Evolutionary conservation across 1,140 invertebrate genomes (phyloP).

Genomic region (Drosophila kikkawai): DNA sequence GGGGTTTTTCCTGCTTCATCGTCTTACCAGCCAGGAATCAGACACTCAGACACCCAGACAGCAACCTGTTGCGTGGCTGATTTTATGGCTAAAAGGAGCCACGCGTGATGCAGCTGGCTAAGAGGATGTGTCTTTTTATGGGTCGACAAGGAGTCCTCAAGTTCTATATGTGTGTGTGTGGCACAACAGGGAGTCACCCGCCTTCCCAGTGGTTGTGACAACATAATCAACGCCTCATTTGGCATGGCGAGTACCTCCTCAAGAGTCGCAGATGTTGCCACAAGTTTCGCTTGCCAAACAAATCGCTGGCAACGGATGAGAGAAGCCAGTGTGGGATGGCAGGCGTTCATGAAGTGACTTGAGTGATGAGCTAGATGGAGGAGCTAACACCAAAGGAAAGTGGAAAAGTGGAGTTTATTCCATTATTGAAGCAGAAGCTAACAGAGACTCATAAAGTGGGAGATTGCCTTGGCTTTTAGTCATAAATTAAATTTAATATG

Average conservation of each 20-base stretch:
- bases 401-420: slow-evolving; percentile 5
- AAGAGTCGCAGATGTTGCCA: slow-evolving; percentile 41
- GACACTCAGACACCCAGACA: slow-evolving; percentile 17
- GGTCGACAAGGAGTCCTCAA: slow-evolving; percentile 7
- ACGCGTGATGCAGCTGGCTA: slow-evolving; percentile 37
- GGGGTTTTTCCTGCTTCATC: not conserved
- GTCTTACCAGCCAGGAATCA: slow-evolving; percentile 6
- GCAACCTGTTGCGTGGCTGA: slow-evolving; percentile 38
- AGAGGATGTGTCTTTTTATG: slow-evolving; percentile 45
- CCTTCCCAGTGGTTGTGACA: slow-evolving; percentile 44
- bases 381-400: not conserved
- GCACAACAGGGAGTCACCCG: slow-evolving; percentile 38
- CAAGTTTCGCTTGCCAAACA: slow-evolving; percentile 46
- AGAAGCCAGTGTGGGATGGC: slow-evolving; percentile 8
- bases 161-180: slow-evolving; percentile 13
- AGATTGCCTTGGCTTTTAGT: not conserved
- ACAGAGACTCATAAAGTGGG: not conserved
- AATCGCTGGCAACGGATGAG: slow-evolving; percentile 46
- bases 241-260: slow-evolving; percentile 25
- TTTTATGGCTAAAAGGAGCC: slow-evolving; percentile 43
- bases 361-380: slow-evolving; percentile 29
- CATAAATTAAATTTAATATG: not conserved
- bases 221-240: slow-evolving; percentile 81
- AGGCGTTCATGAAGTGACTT: slow-evolving; percentile 15
- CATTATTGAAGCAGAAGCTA: not conserved